Evolutionary conservation across 2,888 invertebrate species (phyloP), one percentile per base, ranked within the genome.

Genomic region (Dolichomitus sp.): DNA sequence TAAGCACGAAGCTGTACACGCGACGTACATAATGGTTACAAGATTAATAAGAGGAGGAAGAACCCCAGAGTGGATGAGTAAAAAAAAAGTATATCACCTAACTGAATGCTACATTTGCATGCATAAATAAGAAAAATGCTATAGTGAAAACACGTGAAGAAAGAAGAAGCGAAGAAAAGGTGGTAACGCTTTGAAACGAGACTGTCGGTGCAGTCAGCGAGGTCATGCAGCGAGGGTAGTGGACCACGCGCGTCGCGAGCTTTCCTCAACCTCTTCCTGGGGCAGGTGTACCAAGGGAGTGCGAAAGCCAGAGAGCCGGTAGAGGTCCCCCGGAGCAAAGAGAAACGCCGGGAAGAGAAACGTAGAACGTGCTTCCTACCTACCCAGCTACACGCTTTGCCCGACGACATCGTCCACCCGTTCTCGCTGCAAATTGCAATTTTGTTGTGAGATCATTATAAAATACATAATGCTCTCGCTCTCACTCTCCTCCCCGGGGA

Each of bases 401-500:
- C 61, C 83, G 80, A 85, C 88, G 88, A 91, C 90, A 89, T 89
- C 88, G 89, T 89, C 88, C 87, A 66, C 45, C 75, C 66, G 54
- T 57, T 80, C 63, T 54, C 59, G 87, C 87, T 89, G 91, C 91
- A 91, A 93, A 92, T 93, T 91, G 90, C 91, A 91, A 92, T 93
- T 92, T 92, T 90, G 91, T 91, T 90, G 90, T 90, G 91, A 90
- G 92, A 93, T 93, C 93, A 92, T 93, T 93, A 93, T 92, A 91
- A 93, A 92, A 92, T 92, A 90, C 91, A 92, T 92, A 93, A 93
- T 93, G 90, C 91, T 83, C 84, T 85, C 84, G 75, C 80, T 85
- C 83, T 17, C 68, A 2, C 65, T 61, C 11, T 33, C 27, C 23
- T 12, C n/a, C 12, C 57, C 37, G 27, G 66, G 52, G 54, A 37